phyloP scores from a whole-genome alignment of 2,888 invertebrate genomes.

The Aporophyla lueneburgensis region DNA sequence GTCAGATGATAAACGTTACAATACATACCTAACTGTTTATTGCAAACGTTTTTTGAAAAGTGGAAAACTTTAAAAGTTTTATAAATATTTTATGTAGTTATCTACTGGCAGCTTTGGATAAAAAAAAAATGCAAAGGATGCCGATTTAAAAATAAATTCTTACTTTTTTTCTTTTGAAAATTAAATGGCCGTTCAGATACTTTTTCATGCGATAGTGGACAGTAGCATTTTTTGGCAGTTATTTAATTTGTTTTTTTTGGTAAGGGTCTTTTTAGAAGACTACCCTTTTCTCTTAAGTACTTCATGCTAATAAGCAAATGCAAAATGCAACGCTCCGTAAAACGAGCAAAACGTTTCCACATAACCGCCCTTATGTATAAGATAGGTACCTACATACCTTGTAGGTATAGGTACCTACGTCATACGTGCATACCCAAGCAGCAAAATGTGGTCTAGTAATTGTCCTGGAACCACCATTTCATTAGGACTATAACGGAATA shows the following conservation, averaged over 20 bases:
- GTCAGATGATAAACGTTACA: too few species aligned
- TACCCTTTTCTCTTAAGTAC: background rate
- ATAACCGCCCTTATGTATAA: background rate
- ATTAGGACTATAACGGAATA: too few species aligned
- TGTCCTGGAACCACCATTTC: too few species aligned
- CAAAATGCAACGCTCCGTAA: background rate
- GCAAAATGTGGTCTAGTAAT: too few species aligned
- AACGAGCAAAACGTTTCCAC: background rate
- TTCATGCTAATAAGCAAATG: conserved; percentile 2
- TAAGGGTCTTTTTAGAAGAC: background rate
- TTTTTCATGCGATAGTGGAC: background rate
- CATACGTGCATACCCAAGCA: too few species aligned
- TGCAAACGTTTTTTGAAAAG: background rate
- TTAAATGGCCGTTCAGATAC: background rate
- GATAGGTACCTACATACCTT: too few species aligned
- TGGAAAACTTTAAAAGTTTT: conserved; percentile 5
- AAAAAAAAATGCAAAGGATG: background rate
- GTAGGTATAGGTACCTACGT: background rate
- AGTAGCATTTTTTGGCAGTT: background rate
- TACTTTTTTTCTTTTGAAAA: conserved; percentile 4
- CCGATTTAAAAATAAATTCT: conserved; percentile 8
- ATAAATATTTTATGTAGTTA: conserved; percentile 1
- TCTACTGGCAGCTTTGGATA: conserved; percentile 9
- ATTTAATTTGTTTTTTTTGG: background rate
- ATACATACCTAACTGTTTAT: too few species aligned